Base-by-base conservation (phyloP, 2,888 invertebrate genomes). In the Xestobium rufovillosum region DNA sequence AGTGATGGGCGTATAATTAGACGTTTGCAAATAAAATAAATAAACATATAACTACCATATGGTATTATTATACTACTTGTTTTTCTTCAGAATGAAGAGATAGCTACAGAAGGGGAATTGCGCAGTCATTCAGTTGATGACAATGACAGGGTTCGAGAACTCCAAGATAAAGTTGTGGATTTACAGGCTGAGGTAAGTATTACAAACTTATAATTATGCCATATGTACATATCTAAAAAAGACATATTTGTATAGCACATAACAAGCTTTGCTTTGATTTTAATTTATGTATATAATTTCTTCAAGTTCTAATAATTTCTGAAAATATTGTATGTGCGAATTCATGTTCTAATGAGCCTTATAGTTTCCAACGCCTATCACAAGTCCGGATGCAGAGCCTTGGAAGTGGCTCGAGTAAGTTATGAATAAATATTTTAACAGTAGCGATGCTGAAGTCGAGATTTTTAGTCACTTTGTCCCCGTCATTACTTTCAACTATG, bases 91-190 rank as follows among this genome's bases (percentile, higher is more conserved):
- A 92, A 90, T 62, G 91, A 94, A 64, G 94, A 95, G 67, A 84
- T 95, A 75, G 76, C 89, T 14, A 87, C 94, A 1, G 91, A 91
- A 63, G 91, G 91, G 3, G 91, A 92, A 65, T 72, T 95, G 34
- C 76, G 89, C 43, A 85, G 83, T 51, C 87, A 85, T 63, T 70
- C 69, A 4, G 74, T 84, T 52, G 87, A 86, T 42, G 88, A 89
- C 56, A 83, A 83, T 34, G 90, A 90, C 48, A 77, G 83, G 54
- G 86, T 89, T 14, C 78, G 89, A 41, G 91, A 92, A 52, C 71
- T 95, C 43, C 91, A 92, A 65, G 91, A 92, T 66, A 87, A 87
- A 66, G 83, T 95, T 45, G 88, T 86, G 23, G 91, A 92, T 64
- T 73, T 94, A 17, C 89, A 89, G 69, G 88, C 92, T 35, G 94